Conservation (phyloP, 2,797 vertebrate species). For the Pangasius mekongensis region DNA sequence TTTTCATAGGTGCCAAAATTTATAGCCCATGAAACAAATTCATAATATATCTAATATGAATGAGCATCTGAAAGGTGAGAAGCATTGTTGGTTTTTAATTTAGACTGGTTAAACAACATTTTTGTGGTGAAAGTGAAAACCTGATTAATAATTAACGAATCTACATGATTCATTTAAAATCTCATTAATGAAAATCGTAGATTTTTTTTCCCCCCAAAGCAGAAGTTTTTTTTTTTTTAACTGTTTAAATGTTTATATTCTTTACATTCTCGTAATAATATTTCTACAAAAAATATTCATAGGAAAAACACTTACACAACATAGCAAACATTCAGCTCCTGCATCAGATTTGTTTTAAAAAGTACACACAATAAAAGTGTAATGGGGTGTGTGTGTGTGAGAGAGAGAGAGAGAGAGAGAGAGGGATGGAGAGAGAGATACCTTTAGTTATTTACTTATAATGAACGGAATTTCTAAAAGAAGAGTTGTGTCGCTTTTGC, state of each 20-base stretch:
- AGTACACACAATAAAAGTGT: background rate
- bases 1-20: background rate
- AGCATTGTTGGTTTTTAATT: slow-evolving; percentile 1
- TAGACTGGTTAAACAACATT: background rate
- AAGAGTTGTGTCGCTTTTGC: background rate
- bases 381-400: background rate
- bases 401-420: background rate
- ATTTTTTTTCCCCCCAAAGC: no score
- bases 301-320: background rate
- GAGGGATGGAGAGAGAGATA: background rate
- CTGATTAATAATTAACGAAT: background rate
- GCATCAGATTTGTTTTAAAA: no score
- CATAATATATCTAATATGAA: background rate
- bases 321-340: background rate
- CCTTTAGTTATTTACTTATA: background rate
- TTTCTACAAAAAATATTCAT: background rate
- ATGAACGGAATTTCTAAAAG: background rate
- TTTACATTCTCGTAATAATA: background rate
- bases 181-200: background rate
- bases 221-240: background rate
- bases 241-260: background rate
- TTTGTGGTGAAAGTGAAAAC: background rate
- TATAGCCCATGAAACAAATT: background rate
- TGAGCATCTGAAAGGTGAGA: background rate
- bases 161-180: background rate